Conservation (phyloP, 2,888 invertebrate genomes). For the Drosophila glabriapex region DNA sequence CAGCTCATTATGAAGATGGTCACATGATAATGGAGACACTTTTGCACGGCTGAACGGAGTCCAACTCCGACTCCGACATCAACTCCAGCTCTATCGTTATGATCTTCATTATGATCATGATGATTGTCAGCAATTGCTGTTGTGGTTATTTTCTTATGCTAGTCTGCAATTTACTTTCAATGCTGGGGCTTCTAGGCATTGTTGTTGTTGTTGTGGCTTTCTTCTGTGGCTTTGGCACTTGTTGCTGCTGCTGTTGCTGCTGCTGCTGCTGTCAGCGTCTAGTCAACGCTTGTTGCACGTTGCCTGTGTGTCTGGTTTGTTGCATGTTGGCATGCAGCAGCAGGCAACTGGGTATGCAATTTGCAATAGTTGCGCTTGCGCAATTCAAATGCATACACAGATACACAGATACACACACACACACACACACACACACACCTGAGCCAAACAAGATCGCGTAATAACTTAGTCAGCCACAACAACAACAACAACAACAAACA, state of each 20-base stretch:
- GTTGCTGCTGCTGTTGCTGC: constrained; percentile 48
- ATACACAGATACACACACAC: constrained; percentile 39
- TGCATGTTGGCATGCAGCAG: constrained; percentile 77
- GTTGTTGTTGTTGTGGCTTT: constrained; percentile 55
- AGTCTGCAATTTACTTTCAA: constrained; percentile 23
- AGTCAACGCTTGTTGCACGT: constrained; percentile 69
- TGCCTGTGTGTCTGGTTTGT: constrained; percentile 79
- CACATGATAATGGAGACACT: constrained; percentile 32
- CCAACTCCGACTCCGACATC: neutral
- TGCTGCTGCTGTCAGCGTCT: constrained; percentile 65
- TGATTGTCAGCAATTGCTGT: constrained; percentile 2
- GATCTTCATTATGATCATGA: constrained; percentile 20
- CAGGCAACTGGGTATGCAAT: constrained; percentile 69
- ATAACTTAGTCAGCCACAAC: constrained; percentile 75
- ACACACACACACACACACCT: constrained; percentile 35
- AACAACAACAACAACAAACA: constrained; percentile 36
- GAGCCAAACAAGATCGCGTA: constrained; percentile 66
- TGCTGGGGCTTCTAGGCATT: constrained; percentile 58
- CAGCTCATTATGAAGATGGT: constrained; percentile 48
- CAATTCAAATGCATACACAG: constrained; percentile 72
- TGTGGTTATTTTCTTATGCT: constrained; percentile 36
- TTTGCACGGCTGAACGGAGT: neutral
- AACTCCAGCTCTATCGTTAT: constrained; percentile 13
- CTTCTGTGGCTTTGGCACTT: constrained; percentile 68
- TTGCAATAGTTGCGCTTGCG: constrained; percentile 80